Evolutionary conservation across 2,113 vertebrate genomes (phyloP), one percentile per base, ranked within the genome.

Genomic region (Macquaria ambigua): DNA sequence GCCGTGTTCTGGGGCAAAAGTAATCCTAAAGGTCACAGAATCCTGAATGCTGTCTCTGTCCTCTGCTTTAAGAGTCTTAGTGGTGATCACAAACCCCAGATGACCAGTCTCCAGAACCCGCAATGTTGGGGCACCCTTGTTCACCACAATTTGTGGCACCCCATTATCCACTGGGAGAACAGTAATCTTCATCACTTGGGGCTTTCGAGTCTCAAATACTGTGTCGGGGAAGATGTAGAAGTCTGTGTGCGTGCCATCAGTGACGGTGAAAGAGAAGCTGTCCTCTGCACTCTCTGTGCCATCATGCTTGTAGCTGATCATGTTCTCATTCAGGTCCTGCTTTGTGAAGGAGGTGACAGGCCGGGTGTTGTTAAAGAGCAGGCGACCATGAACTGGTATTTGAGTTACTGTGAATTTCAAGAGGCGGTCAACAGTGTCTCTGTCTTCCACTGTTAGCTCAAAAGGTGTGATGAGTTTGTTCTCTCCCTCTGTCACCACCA

Each of bases 221-320:
- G 97, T 98, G 70, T 99, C 96, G 0, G 98, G 98, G 77, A 99
- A 99, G 41, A 99, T 95, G 6, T 97, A 99, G 92, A 99, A 99
- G 92, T 98, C 98, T 0, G 96, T 92, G 76, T 99, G 98, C 37
- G 97, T 98, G 56, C 98, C 97, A n/a, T 99, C 98, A 0, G 97
- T 99, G 77, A 99, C 97, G 0, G 95, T 97, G 92, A 99, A 98
- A 74, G 98, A 98, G 93, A 99, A 99, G 90, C 97, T 98, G 82
- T 99, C 98, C 79, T 96, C 96, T 0, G 91, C 55, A 0, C 96
- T 97, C 88, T 98, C 97, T 0, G 96, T 97, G 83, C 98, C 98
- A 58, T 98, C 97, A 0, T 99, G 98, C 86, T 93, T 97, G 93
- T 99, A 99, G 91, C 96, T 98, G 92, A 99, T 97, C 77, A 97